Percentiles rank a stretch among this genome's conserved stretches.
phyloP scores from a whole-genome alignment of 2,888 invertebrate genomes.

The Chrysolina haemoptera region DNA sequence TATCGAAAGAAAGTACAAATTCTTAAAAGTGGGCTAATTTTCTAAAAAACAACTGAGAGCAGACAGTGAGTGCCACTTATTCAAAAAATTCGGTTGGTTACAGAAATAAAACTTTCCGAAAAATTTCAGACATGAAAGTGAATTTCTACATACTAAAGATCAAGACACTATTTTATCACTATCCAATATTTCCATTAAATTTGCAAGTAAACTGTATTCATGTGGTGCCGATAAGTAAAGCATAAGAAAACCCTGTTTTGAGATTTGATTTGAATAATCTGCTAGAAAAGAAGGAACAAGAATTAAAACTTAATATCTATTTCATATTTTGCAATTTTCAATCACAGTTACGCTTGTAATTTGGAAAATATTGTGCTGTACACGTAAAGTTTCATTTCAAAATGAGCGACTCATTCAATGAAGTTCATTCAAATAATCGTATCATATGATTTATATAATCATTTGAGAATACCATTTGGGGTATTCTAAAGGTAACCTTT shows the following conservation, averaged over 20 bases:
- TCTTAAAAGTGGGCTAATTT: background rate
- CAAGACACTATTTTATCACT: conserved; percentile 43
- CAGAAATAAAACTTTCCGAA: background rate
- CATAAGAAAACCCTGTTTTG: background rate
- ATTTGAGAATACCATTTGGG: too few species aligned
- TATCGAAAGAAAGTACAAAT: background rate
- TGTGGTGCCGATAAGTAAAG: background rate
- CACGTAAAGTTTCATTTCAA: conserved; percentile 23
- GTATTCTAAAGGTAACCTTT: too few species aligned
- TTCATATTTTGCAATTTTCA: conserved; percentile 40
- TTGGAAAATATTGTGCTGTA: conserved; percentile 33
- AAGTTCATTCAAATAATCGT: background rate
- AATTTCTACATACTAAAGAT: conserved; percentile 34
- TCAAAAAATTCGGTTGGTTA: background rate
- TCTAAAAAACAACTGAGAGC: background rate
- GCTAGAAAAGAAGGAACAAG: conserved; percentile 6
- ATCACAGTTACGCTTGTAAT: conserved; percentile 48
- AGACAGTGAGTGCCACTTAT: background rate
- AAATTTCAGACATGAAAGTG: conserved; percentile 10
- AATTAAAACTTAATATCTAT: conserved; percentile 42
- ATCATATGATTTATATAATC: background rate
- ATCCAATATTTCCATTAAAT: conserved; percentile 3
- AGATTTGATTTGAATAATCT: background rate
- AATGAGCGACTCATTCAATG: background rate
- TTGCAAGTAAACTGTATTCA: background rate